Evolutionary conservation across 2,797 vertebrate species (phyloP).

Genomic region (Leucoraja ocellata): DNA sequence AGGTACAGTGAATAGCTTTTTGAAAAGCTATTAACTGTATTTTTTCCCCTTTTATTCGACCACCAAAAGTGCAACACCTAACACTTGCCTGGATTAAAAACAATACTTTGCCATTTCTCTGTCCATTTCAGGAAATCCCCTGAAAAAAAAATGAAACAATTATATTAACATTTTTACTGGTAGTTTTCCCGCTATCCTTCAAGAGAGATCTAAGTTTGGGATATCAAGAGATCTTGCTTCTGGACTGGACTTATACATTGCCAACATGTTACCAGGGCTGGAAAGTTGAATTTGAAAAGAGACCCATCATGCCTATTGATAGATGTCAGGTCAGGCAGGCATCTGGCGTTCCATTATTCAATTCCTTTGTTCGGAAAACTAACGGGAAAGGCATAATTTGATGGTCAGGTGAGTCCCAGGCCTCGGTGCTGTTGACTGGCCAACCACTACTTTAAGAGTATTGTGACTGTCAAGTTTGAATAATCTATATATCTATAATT

Average conservation of each 20-base stretch:
- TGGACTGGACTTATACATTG: neutral
- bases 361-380: neutral
- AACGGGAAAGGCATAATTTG: neutral
- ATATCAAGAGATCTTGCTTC: too few relatives aligned
- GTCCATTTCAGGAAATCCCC: neutral
- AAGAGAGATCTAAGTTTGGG: neutral
- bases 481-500: too few relatives aligned
- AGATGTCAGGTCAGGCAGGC: neutral
- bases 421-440: too few relatives aligned
- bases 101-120: too few relatives aligned
- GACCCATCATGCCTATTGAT: neutral
- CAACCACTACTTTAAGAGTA: too few relatives aligned
- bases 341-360: neutral
- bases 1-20: too few relatives aligned
- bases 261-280: neutral
- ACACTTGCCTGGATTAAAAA: too few relatives aligned
- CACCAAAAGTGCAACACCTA: too few relatives aligned
- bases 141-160: neutral
- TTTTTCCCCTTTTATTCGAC: too few relatives aligned
- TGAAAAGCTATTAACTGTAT: too few relatives aligned
- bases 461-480: too few relatives aligned
- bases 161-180: neutral
- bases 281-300: neutral
- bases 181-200: neutral
- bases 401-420: too few relatives aligned